These are phyloP conservation scores for Charina bottae DNA, from an alignment of 2,113 vertebrate species.

Conservation along the genomic window DNA sequence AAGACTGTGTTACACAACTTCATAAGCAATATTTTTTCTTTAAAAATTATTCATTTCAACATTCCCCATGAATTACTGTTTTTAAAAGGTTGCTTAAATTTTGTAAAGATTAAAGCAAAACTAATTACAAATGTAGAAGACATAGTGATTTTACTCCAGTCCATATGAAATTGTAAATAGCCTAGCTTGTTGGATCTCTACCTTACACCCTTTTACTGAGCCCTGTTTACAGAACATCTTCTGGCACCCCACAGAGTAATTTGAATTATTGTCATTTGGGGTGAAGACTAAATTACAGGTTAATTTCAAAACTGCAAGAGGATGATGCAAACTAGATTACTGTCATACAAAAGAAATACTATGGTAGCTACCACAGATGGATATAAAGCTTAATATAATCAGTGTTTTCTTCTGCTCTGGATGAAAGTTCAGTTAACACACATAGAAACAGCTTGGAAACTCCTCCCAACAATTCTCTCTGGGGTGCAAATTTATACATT, in stretches of 20 bases:
- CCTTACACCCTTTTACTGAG: constrained; percentile 64
- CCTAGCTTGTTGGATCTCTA: constrained; percentile 60
- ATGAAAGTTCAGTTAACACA: constrained; percentile 67
- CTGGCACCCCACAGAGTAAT: constrained; percentile 82
- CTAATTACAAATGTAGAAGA: constrained; percentile 43
- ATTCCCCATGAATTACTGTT: neutral
- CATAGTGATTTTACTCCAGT: constrained; percentile 57
- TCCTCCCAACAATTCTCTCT: constrained; percentile 55
- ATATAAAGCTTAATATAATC: constrained; percentile 74
- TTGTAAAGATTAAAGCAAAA: constrained; percentile 39
- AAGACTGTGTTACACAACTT: neutral
- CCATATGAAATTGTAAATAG: constrained; percentile 61
- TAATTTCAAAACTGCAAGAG: constrained; percentile 82
- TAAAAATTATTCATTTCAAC: neutral
- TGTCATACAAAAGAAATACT: constrained; percentile 76
- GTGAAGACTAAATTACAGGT: constrained; percentile 88
- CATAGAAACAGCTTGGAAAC: constrained; percentile 56
- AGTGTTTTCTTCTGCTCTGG: constrained; percentile 72
- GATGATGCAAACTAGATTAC: constrained; percentile 80
- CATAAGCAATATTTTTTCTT: neutral
- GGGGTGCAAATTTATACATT: constrained; percentile 60
- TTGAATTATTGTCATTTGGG: constrained; percentile 87
- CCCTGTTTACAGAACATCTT: constrained; percentile 82
- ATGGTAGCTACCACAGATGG: constrained; percentile 71
- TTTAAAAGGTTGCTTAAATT: constrained; percentile 23